These are phyloP conservation scores for Scomber japonicus DNA, from an alignment of 2,113 vertebrate genomes.

Conservation along the genomic window DNA sequence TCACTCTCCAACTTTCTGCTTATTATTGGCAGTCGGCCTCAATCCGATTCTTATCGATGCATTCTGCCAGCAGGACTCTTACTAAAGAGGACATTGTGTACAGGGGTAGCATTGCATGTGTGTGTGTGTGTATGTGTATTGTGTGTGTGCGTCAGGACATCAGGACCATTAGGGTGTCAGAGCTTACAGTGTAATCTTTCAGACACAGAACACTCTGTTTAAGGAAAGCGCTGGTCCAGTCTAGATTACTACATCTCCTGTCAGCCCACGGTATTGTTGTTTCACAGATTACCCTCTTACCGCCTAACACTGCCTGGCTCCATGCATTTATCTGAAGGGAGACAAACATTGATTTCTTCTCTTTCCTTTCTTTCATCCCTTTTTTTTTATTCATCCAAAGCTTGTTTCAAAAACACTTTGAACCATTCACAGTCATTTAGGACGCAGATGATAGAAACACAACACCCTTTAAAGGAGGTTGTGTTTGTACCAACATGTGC, in stretches of 20 bases:
- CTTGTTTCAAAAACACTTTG: conserved; percentile 48
- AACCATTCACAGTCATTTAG: conserved; percentile 58
- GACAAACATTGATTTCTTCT: conserved; percentile 78
- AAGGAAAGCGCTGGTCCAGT: conserved; percentile 71
- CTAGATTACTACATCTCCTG: conserved; percentile 75
- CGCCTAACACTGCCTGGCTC: conserved; percentile 51
- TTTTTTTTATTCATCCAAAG: conserved; percentile 61
- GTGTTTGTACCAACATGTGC: conserved; percentile 15
- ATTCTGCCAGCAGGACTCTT: conserved; percentile 27
- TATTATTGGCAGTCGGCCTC: conserved; percentile 63
- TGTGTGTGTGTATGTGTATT: conserved; percentile 2
- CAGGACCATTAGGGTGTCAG: conserved; percentile 69
- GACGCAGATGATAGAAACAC: conserved; percentile 37
- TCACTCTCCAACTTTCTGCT: conserved; percentile 54
- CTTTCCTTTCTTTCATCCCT: conserved; percentile 43
- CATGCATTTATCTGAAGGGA: conserved; percentile 75
- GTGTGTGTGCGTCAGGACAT: conserved; percentile 55
- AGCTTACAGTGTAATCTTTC: conserved; percentile 77
- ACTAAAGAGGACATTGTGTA: conserved; percentile 53
- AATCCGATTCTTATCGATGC: conserved; percentile 68
- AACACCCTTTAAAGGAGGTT: conserved; percentile 33
- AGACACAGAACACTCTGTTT: conserved; percentile 75
- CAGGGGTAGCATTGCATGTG: conserved; percentile 18
- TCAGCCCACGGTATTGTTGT: conserved; percentile 76
- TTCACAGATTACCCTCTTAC: conserved; percentile 78